Evolutionary conservation across 2,797 vertebrate genomes (phyloP), one percentile per base, ranked within the genome.

Genomic region (Etheostoma nigrum): DNA sequence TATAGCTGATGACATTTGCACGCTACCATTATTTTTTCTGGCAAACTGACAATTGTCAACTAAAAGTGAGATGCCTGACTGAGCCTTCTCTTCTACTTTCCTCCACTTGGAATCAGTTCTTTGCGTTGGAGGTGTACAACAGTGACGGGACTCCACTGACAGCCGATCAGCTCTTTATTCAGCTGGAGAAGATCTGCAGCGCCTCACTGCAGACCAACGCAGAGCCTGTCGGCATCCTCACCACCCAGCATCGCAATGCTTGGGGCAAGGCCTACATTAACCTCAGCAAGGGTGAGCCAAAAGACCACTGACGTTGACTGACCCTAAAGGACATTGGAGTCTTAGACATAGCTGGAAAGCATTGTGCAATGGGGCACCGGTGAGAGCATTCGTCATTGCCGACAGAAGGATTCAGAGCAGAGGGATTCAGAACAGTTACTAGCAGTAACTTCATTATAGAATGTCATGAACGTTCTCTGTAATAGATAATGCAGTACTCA

Each of bases 191-290:
- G 90, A 97, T 99, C 86, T 97, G 96, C 93, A 96, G 94, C 62
- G 94, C 95, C 0, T 98, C 98, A 0, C 84, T 91, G 6, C 95
- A 96, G 76, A 89, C 94, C 55, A 94, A 94, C 84, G 91, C 91
- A 42, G 97, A 99, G 67, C 97, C 97, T 0, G 90, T 99, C 1
- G 98, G 98, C 45, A 97, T 99, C 86, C 96, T 99, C 49, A 99
- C 98, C 65, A 97, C 96, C 12, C 96, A 97, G 88, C 97, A 98
- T 72, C 94, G 98, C 0, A 96, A 99, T 92, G 92, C 91, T 79
- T 99, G 98, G 98, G 97, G 95, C 77, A 96, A 96, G 75, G 96
- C 96, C 16, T 99, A 98, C 86, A 88, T 86, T 83, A 96, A 93
- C 78, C 97, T 99, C 27, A 94, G 95, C 67, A 96, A 96, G 95